These are phyloP conservation scores for Columba janthina DNA, from an alignment of 2,113 vertebrate genomes.

Conservation along the genomic window DNA sequence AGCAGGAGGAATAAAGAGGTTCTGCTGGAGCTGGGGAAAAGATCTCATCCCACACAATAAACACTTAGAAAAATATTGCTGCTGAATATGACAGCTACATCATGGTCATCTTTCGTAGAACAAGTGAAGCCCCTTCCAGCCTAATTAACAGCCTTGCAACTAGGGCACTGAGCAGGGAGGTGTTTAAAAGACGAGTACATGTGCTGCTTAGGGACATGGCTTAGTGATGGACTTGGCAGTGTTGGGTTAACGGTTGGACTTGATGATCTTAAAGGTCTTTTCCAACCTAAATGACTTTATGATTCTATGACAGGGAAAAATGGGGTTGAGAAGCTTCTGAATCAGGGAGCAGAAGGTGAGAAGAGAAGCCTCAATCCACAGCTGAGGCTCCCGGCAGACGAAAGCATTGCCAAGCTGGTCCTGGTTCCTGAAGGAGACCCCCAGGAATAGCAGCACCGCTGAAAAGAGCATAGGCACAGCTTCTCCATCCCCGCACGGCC, in stretches of 20 bases:
- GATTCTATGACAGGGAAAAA: background rate
- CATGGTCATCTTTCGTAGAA: background rate
- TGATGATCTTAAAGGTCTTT: too few species aligned
- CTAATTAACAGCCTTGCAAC: rapidly evolving
- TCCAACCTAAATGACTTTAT: too few species aligned
- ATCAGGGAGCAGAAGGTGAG: background rate
- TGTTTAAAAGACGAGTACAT: too few species aligned
- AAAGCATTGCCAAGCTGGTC: background rate
- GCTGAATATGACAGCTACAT: rapidly evolving
- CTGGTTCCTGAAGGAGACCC: background rate
- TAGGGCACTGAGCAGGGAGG: background rate
- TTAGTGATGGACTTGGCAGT: too few species aligned
- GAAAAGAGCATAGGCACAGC: rapidly evolving
- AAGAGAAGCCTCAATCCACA: background rate
- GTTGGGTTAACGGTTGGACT: too few species aligned
- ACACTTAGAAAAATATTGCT: too few species aligned
- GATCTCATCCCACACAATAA: background rate
- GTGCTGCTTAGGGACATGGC: too few species aligned
- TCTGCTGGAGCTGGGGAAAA: background rate
- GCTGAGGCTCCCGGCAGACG: rapidly evolving
- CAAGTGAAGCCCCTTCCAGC: background rate
- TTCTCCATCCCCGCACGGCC: rapidly evolving
- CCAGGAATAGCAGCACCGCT: background rate
- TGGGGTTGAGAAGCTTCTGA: background rate
- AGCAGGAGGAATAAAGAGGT: background rate